Conservation (phyloP, 2,113 vertebrate species). For the Psilopogon haemacephalus region DNA sequence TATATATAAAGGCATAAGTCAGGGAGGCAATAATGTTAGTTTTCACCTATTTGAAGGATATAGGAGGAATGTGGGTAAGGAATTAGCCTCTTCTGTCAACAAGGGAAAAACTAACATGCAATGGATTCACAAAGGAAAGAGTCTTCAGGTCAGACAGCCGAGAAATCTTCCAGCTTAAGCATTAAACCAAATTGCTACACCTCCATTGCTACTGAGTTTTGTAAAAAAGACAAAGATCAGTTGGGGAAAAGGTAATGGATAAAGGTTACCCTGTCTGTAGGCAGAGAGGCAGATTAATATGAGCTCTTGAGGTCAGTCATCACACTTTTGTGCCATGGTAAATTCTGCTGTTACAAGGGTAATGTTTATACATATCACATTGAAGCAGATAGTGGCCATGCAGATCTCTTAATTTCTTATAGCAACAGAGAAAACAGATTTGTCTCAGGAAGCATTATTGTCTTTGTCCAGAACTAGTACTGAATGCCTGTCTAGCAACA, state of each 20-base stretch:
- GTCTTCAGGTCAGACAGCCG: background rate
- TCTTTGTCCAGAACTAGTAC: background rate
- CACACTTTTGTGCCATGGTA: background rate
- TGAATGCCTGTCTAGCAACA: background rate
- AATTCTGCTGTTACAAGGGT: background rate
- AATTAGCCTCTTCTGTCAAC: background rate
- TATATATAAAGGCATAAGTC: background rate
- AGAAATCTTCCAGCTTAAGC: background rate
- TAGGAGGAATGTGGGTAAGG: background rate
- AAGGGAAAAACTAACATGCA: background rate
- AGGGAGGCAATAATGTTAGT: background rate
- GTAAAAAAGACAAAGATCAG: background rate
- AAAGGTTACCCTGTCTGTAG: background rate
- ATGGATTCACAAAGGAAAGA: background rate
- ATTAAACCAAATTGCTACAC: background rate
- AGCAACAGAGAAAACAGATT: background rate
- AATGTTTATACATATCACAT: background rate
- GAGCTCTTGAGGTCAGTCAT: background rate
- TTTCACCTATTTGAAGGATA: background rate
- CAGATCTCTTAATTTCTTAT: background rate
- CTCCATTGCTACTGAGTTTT: background rate
- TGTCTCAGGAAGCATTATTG: background rate
- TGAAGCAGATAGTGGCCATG: background rate
- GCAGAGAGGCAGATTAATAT: background rate
- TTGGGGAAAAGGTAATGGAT: background rate